Base-by-base conservation (phyloP, 2,888 invertebrate species). In the Meganola albula region DNA sequence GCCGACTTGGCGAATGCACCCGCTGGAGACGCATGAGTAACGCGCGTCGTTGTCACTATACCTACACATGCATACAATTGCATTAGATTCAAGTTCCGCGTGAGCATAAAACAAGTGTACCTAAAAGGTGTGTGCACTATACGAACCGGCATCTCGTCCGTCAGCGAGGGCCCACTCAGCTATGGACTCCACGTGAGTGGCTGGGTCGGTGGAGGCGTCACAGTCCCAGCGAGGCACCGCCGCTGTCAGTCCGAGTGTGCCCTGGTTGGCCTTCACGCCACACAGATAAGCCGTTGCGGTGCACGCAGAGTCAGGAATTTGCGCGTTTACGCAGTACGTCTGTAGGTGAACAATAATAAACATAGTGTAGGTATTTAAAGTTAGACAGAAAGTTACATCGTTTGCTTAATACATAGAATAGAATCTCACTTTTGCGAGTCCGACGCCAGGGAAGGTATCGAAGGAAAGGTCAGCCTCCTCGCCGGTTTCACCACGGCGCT, bases 11-110 rank as follows among this genome's bases (percentile, higher is more conserved):
- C 92, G 59, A 89, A 93, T 0, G 86, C 71, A 1, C 86, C 88
- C 0, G 90, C 89, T 0, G 93, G 93, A 3, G 92, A 91, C 0
- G 93, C 93, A 64, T 93, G 92, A 0, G 93, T 93, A 0, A 94
- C 83, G 31, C 92, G 83, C 0, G 92, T 91, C 0, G 91, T 92
- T 1, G 93, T 94, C 3, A 93, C 92, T 2, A 90, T 58, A 1
- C 90, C 90, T 33, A 82, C 44, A 23, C 2, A 10, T n/a, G 6
- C 4, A 16, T 5, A 16, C 16, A 16, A n/a, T n/a, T n/a, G n/a
- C n/a, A n/a, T n/a, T 16, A 16, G 4, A 5, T 16, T 16, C 4
- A 16, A 16, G 6, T 16, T 5, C 16, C 16, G 16, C 4, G 6
- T 16, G 16, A 16, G 20, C 20, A 5, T 5, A 20, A 20, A 20